phyloP scores from a whole-genome alignment of 1,140 invertebrate species.

The Rhyacophila brunnea region DNA sequence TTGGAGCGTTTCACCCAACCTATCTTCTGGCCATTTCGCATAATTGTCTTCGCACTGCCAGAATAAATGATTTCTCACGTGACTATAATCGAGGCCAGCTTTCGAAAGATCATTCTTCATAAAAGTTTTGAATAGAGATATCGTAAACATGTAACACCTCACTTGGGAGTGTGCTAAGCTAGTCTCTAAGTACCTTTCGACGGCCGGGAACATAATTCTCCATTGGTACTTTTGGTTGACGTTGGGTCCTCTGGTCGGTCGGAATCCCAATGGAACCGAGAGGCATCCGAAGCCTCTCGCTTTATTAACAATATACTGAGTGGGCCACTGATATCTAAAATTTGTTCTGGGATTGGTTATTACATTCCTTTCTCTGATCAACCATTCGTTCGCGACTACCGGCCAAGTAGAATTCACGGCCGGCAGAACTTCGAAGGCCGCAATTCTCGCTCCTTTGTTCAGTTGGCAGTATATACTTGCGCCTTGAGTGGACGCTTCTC shows the following conservation, averaged over 20 bases:
- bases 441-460: conserved; percentile 42
- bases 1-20: conserved; percentile 65
- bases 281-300: conserved; percentile 67
- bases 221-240: conserved; percentile 65
- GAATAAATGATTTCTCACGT: conserved; percentile 75
- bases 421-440: conserved; percentile 61
- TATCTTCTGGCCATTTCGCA: conserved; percentile 67
- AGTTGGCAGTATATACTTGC: conserved; percentile 60
- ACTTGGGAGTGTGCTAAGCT: conserved; percentile 68
- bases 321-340: conserved; percentile 65
- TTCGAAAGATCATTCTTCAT: conserved; percentile 59
- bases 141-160: conserved; percentile 63
- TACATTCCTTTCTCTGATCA: conserved; percentile 54
- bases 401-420: conserved; percentile 67
- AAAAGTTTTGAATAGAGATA: conserved; percentile 66
- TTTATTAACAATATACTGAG: conserved; percentile 60
- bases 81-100: conserved; percentile 60
- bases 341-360: conserved; percentile 56
- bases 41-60: conserved; percentile 73
- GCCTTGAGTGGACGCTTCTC: conserved; percentile 54
- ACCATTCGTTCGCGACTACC: conserved; percentile 62
- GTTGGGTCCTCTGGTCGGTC: conserved; percentile 58
- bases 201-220: conserved; percentile 70
- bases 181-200: conserved; percentile 69
- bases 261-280: conserved; percentile 65